Conservation (phyloP, 2,888 invertebrate genomes). For the Cecidostiba fungosa region DNA sequence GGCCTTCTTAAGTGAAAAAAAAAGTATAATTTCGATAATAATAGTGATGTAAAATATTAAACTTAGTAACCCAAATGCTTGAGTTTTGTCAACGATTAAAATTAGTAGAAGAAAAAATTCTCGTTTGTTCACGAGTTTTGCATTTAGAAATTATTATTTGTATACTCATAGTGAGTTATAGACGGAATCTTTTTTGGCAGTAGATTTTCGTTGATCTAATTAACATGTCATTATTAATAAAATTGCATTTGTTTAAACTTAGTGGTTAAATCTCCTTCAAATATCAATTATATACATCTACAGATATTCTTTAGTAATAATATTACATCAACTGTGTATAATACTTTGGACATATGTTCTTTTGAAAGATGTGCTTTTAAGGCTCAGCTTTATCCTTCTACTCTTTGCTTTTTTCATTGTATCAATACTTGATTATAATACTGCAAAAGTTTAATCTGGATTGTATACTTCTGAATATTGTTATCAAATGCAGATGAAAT, state of each 20-base stretch:
- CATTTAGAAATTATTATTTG: constrained; percentile 3
- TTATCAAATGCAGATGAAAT: constrained; percentile 24
- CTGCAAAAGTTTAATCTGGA: constrained; percentile 26
- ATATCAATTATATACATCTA: constrained; percentile 60
- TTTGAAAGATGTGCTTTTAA: constrained; percentile 59
- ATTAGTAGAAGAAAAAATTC: constrained; percentile 2
- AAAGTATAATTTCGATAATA: not conserved
- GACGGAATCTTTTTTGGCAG: constrained; percentile 49
- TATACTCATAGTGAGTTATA: constrained; percentile 26
- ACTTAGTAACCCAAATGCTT: not conserved
- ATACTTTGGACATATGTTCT: constrained; percentile 61
- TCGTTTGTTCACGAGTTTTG: not conserved
- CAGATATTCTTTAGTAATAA: constrained; percentile 61
- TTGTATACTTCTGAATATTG: constrained; percentile 27
- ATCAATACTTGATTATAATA: constrained; percentile 46
- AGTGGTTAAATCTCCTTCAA: constrained; percentile 50
- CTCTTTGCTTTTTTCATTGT: constrained; percentile 28
- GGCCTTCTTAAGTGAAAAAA: constrained; percentile 7
- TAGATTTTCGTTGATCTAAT: constrained; percentile 45
- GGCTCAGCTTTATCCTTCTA: constrained; percentile 16
- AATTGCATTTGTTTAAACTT: constrained; percentile 49
- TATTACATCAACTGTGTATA: constrained; percentile 55
- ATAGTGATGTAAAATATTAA: not conserved
- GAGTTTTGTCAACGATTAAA: not conserved
- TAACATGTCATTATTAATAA: constrained; percentile 36